These are phyloP conservation scores for Esox niger DNA, from an alignment of 2,113 vertebrate species.

Conservation along the genomic window DNA sequence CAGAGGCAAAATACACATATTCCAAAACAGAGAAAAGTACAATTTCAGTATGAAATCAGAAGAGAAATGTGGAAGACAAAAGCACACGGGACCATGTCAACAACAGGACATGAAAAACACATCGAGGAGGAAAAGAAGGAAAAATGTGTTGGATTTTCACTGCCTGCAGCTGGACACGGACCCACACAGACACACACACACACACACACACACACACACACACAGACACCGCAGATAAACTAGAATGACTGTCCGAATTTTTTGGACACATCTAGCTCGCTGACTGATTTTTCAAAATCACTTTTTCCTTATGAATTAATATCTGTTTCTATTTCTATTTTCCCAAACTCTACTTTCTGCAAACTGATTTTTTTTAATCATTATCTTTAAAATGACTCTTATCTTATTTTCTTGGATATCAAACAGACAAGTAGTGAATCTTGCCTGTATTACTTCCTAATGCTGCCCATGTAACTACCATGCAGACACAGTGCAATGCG, in stretches of 20 bases:
- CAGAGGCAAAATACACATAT: not conserved
- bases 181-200: constrained; percentile 42
- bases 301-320: constrained; percentile 38
- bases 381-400: too few relatives aligned
- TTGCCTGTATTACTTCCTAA: too few relatives aligned
- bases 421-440: too few relatives aligned
- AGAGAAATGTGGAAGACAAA: constrained; percentile 17
- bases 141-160: constrained; percentile 26
- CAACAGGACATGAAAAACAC: constrained; percentile 54
- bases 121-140: constrained; percentile 29
- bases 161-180: constrained; percentile 8
- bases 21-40: not conserved
- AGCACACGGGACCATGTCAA: constrained; percentile 31
- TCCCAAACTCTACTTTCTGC: constrained; percentile 36
- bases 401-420: too few relatives aligned
- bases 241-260: constrained; percentile 40
- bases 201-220: constrained; percentile 41
- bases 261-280: constrained; percentile 59
- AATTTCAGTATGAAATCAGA: constrained; percentile 13
- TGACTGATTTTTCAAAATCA: constrained; percentile 36
- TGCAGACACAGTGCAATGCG: too few relatives aligned
- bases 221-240: constrained; percentile 49
- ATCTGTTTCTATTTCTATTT: constrained; percentile 38
- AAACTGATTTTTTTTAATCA: not conserved
- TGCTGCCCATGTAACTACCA: too few relatives aligned